phyloP scores from a whole-genome alignment of 1,140 invertebrate genomes.

The Pachypsylla venusta region DNA sequence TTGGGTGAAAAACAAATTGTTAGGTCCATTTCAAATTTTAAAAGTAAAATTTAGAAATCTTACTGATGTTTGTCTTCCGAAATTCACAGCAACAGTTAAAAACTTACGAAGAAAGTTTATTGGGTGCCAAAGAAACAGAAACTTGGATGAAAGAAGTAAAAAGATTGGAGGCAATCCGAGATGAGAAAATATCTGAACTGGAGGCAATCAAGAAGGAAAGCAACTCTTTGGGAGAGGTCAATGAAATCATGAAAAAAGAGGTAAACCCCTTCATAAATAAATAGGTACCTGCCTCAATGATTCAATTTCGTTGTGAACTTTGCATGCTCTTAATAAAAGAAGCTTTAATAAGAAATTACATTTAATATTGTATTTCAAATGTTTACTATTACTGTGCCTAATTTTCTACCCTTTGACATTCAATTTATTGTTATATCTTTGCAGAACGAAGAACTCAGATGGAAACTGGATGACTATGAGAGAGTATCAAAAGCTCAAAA shows the following conservation, averaged over 20 bases:
- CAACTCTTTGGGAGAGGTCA: constrained; percentile 50
- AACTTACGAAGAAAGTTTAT: not conserved
- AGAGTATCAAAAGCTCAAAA: constrained; percentile 66
- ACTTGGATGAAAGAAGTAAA: constrained; percentile 44
- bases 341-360: no score
- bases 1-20: no score
- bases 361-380: no score
- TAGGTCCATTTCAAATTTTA: no score
- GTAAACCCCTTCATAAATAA: constrained; percentile 32
- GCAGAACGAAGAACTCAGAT: constrained; percentile 61
- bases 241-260: constrained; percentile 46
- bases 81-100: not conserved
- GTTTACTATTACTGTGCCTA: no score
- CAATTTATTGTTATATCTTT: no score
- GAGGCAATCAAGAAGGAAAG: constrained; percentile 55
- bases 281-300: no score
- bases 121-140: constrained; percentile 20
- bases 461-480: constrained; percentile 72
- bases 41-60: no score
- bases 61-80: no score
- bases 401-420: no score
- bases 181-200: constrained; percentile 58
- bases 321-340: no score
- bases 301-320: no score
- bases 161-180: constrained; percentile 47